These are phyloP conservation scores for Bombus difficillimus DNA, from an alignment of 1,140 invertebrate genomes.

Conservation along the genomic window DNA sequence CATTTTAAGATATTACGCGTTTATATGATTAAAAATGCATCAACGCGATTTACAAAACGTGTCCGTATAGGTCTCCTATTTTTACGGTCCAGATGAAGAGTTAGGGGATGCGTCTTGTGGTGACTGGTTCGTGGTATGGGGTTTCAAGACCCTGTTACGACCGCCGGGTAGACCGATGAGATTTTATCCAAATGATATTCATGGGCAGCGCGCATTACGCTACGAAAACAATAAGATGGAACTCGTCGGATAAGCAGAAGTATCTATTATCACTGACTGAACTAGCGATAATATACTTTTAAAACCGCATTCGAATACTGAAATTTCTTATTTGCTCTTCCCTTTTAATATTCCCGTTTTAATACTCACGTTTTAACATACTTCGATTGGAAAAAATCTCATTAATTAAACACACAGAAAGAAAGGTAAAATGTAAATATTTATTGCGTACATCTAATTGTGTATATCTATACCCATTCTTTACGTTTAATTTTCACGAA, in stretches of 20 bases:
- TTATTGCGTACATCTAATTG: background rate
- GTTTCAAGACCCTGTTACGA: constrained; percentile 36
- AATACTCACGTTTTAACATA: too few species aligned
- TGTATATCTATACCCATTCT: background rate
- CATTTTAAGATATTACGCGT: too few species aligned
- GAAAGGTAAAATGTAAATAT: background rate
- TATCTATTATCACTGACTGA: constrained; percentile 71
- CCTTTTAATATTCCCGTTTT: background rate
- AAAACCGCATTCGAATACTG: background rate
- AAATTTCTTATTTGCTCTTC: background rate
- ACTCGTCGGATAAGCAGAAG: constrained; percentile 37
- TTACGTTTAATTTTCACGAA: background rate
- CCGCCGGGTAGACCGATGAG: constrained; percentile 67
- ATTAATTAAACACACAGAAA: background rate
- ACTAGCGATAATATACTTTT: constrained; percentile 31
- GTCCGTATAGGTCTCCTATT: constrained; percentile 24
- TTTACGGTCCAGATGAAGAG: constrained; percentile 38
- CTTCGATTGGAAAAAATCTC: background rate
- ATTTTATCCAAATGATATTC: constrained; percentile 79
- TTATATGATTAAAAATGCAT: background rate
- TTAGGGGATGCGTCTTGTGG: background rate
- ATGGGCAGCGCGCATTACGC: constrained; percentile 57
- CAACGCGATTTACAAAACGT: background rate
- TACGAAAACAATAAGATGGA: constrained; percentile 48
- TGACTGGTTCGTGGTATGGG: constrained; percentile 21